Evolutionary conservation across 2,113 vertebrate species (phyloP).

Genomic region (Oreotrochilus melanogaster): DNA sequence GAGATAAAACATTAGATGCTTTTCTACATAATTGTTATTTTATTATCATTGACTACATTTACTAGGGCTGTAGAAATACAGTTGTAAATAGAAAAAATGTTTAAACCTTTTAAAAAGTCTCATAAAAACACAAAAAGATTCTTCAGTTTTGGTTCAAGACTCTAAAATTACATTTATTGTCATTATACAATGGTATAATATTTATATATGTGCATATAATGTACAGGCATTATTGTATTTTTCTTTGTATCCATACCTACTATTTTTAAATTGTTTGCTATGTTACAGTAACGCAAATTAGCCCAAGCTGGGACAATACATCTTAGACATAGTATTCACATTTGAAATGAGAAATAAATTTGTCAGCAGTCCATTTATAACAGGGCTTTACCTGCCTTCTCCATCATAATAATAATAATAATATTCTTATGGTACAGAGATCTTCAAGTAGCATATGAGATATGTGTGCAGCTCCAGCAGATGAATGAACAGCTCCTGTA

Average conservation of each 20-base stretch:
- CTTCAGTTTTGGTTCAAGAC: background rate
- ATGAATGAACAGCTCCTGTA: background rate
- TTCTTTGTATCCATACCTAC: background rate
- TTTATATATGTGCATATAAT: background rate
- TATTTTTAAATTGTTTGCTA: background rate
- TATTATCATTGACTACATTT: background rate
- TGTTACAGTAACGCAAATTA: background rate
- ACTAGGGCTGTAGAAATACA: background rate
- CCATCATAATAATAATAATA: background rate
- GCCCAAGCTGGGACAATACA: background rate
- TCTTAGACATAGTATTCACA: background rate
- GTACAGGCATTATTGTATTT: background rate
- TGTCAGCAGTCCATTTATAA: background rate
- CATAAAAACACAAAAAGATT: background rate
- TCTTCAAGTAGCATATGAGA: background rate
- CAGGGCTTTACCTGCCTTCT: background rate
- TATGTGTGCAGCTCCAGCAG: background rate
- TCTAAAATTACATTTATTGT: background rate
- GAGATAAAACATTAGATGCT: conserved; percentile 44
- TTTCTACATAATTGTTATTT: conserved; percentile 5
- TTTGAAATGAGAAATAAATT: background rate
- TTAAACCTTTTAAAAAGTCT: background rate
- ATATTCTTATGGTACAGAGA: background rate
- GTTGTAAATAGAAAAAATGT: background rate
- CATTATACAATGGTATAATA: background rate